These are phyloP conservation scores for Drosophila melanosoma DNA, from an alignment of 2,888 invertebrate species.

Conservation along the genomic window DNA sequence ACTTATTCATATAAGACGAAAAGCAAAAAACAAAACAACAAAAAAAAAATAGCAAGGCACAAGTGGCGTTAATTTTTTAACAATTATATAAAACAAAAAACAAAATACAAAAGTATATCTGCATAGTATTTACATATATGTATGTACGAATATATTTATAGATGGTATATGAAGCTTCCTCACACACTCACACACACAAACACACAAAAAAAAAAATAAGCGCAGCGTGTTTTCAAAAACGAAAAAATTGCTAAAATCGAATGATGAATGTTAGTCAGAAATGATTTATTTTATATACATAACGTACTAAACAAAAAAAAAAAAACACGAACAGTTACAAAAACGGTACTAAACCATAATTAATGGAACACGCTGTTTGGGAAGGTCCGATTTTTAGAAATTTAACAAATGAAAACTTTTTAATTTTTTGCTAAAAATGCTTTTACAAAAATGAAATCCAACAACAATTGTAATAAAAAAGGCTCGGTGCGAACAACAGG, in stretches of 20 bases:
- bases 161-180: conserved; percentile 78
- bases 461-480: conserved; percentile 42
- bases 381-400: conserved; percentile 61
- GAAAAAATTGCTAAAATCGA: conserved; percentile 23
- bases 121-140: conserved; percentile 59
- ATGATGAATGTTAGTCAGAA: conserved; percentile 51
- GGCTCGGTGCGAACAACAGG: conserved; percentile 42
- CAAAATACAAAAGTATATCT: conserved; percentile 45
- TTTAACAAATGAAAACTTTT: conserved; percentile 60
- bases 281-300: conserved; percentile 76
- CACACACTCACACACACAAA: conserved; percentile 38
- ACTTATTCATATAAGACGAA: conserved; percentile 34
- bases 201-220: conserved; percentile 8
- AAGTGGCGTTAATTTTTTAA: conserved; percentile 76
- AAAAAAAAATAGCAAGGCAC: conserved; percentile 43
- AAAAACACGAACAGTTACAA: conserved; percentile 3
- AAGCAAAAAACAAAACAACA: conserved; percentile 6
- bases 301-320: conserved; percentile 14
- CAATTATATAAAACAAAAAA: conserved; percentile 58
- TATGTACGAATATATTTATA: conserved; percentile 74
- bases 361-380: conserved; percentile 56
- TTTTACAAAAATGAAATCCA: conserved; percentile 76
- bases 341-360: conserved; percentile 33
- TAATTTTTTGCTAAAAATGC: conserved; percentile 82
- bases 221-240: conserved; percentile 52